Base-by-base conservation (phyloP, 2,888 invertebrate species). In the Operophtera brumata region DNA sequence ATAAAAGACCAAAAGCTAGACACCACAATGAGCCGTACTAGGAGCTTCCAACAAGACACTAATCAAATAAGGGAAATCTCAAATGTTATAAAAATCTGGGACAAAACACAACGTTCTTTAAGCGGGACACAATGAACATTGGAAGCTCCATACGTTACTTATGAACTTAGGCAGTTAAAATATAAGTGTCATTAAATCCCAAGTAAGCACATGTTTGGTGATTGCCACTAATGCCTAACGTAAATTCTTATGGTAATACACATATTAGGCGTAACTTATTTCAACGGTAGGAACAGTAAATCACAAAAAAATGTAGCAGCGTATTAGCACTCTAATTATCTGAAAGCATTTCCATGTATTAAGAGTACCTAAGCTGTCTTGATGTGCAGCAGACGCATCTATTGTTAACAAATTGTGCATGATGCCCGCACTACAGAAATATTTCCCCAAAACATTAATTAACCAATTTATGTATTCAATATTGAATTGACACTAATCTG, bases 1-100 rank as follows among this genome's bases (percentile, higher is more conserved):
- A 88, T 89, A 86, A 81, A 81, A 80, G 75, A 84, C 82, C 82
- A 86, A 70, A 85, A 85, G 84, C 86, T 78, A 68, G 62, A 75
- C 73, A 77, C 82, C 78, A 80, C 78, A 81, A 69, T 75, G 68
- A 73, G 64, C 69, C 72, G 68, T 62, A 66, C 60, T 57, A 66
- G 73, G 80, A 77, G 73, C 75, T 78, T 74, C 78, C 78, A 81
- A 81, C 77, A 70, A 39, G 28, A 35, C 11, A 11, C 51, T 10
- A 2, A 26, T 11, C 41, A 0, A 28, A 45, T 36, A 25, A 36
- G 42, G 36, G 37, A 37, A 41, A 30, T 30, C 32, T 40, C 11
- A 20, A 37, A 37, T 9, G 30, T 28, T 8, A n/a, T 0, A 42
- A 20, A 6, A 11, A 42, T 30, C 9, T 30, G 9, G 9, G 30